Base-by-base conservation (phyloP, 2,888 invertebrate genomes). In the Halictus ligatus region DNA sequence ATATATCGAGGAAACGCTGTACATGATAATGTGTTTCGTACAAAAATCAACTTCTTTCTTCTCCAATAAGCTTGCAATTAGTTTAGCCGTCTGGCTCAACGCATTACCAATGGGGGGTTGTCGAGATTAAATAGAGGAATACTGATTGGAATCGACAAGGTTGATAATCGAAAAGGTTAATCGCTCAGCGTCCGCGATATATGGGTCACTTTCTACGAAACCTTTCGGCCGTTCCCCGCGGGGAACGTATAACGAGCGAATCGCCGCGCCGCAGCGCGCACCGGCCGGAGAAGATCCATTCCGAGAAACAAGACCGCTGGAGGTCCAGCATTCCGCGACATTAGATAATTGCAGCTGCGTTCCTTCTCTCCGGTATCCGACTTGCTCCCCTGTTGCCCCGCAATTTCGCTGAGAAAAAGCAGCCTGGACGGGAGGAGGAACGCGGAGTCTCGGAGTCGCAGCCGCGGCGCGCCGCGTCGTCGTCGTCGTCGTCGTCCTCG, bases 121-220 rank as follows among this genome's bases (percentile, higher is more conserved):
- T 21, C 50, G 50, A 21, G 21, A 54, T 6, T 18, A 21, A 21
- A 21, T 12, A 25, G n/a, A 60, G 12, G 21, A 67, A 1, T 8
- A 1, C 7, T 18, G 67, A 67, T 67, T 40, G 29, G 69, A 60
- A 46, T 15, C 21, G 50, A 67, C 18, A 43, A 40, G n/a, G 40
- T 21, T 40, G 69, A 40, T 40, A 40, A 40, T 72, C 35, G 71
- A 74, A 48, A 75, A 71, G 72, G 83, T 79, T 60, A 79, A 75
- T 75, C 25, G 58, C 54, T 48, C 1, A 78, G n/a, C 21, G 58
- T 54, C 69, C 85, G 77, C 75, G 84, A 82, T 82, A 88, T 83
- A 77, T 80, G 67, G 86, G 84, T 86, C 85, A 81, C 87, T 92
- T 91, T 91, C 91, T 89, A 85, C 87, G 81, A 88, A 90, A 88